phyloP scores from a whole-genome alignment of 2,888 invertebrate species.

The Iselma pallidipennis region DNA sequence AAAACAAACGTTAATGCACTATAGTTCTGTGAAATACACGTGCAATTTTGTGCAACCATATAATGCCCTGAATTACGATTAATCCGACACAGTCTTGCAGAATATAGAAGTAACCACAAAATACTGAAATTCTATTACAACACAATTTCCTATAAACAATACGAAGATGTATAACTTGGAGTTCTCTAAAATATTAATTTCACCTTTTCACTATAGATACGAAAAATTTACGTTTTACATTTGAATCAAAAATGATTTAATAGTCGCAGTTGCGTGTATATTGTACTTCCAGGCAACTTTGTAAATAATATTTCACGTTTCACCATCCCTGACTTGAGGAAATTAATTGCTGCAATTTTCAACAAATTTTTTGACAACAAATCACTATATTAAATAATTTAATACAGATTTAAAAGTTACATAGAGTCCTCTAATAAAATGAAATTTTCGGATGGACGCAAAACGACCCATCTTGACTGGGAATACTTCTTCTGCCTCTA shows the following conservation, averaged over 20 bases:
- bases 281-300: background rate
- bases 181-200: no score
- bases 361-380: no score
- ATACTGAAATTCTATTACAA: no score
- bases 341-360: background rate
- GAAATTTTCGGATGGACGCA: no score
- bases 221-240: no score
- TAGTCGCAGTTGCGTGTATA: background rate
- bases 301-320: background rate
- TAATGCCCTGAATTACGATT: background rate
- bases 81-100: background rate
- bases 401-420: background rate
- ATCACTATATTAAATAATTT: no score
- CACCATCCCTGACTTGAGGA: background rate
- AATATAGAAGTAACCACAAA: background rate
- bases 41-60: conserved; percentile 1
- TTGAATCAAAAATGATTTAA: no score
- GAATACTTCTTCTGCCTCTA: background rate
- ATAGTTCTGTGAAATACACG: background rate
- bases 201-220: no score
- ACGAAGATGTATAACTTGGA: no score
- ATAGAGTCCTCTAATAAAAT: no score
- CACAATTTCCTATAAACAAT: background rate
- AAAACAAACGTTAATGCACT: conserved; percentile 6
- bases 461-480: background rate